Evolutionary conservation across 2,797 vertebrate genomes (phyloP).

Genomic region (Buceros bicornis): DNA sequence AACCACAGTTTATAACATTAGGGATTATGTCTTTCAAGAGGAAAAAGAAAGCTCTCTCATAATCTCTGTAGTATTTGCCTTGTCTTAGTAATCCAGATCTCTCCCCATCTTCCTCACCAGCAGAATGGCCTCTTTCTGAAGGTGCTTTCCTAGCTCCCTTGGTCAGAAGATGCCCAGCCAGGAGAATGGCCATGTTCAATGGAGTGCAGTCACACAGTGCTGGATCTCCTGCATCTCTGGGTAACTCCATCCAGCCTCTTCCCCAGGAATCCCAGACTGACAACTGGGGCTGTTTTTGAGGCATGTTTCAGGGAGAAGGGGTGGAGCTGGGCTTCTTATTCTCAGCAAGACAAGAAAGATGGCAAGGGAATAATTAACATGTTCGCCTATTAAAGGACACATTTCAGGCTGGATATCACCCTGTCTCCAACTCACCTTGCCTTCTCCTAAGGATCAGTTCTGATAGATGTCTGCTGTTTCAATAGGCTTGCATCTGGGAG

Average conservation of each 20-base stretch:
- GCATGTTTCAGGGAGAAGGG: background rate
- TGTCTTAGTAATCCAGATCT: background rate
- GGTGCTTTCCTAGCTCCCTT: background rate
- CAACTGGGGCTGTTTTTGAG: background rate
- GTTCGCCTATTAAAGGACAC: background rate
- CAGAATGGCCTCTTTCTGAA: background rate
- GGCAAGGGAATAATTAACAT: background rate
- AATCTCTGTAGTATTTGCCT: background rate
- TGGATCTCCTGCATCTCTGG: background rate
- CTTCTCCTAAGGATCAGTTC: background rate
- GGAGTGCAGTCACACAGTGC: too few relatives aligned
- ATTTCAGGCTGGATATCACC: background rate
- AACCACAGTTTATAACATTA: slow-evolving; percentile 36
- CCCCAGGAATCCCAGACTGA: background rate
- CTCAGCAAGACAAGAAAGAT: background rate
- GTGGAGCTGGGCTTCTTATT: background rate
- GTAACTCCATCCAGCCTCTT: background rate
- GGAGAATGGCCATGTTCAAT: accelerated
- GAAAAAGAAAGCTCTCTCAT: background rate
- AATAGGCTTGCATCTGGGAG: background rate
- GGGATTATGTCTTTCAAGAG: slow-evolving; percentile 28
- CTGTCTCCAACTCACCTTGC: background rate
- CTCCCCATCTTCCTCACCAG: background rate
- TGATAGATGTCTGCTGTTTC: background rate
- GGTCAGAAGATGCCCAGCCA: background rate